Percentiles rank a stretch among this genome's conserved stretches.
Evolutionary conservation across 2,888 invertebrate genomes (phyloP).

Genomic region (Lepidochrysops patricia): DNA sequence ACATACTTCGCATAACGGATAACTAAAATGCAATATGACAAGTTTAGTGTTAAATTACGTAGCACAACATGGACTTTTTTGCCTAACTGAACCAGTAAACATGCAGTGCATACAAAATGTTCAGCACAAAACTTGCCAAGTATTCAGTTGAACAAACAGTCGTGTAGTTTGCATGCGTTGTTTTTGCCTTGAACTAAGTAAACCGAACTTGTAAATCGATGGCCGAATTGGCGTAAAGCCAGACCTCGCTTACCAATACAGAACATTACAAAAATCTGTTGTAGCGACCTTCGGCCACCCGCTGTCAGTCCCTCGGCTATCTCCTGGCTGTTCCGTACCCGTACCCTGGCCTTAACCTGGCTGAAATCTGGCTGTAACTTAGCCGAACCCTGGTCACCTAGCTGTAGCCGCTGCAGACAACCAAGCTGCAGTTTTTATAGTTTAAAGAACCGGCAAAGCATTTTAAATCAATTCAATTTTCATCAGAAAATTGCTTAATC

Average conservation of each 20-base stretch:
- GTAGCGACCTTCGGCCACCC: conserved; percentile 64
- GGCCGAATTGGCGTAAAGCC: conserved; percentile 63
- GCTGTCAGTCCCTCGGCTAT: too few species aligned
- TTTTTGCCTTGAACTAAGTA: conserved; percentile 44
- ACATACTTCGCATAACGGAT: too few species aligned
- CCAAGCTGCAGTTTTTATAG: not conserved
- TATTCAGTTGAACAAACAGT: not conserved
- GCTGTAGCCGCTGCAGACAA: too few species aligned
- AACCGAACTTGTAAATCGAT: conserved; percentile 68
- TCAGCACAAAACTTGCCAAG: not conserved
- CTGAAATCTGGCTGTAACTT: too few species aligned
- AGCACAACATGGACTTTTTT: not conserved
- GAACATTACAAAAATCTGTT: conserved; percentile 72
- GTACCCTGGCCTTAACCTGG: too few species aligned
- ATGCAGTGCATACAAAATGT: not conserved
- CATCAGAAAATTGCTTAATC: too few species aligned
- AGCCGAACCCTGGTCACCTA: too few species aligned
- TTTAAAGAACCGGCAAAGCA: too few species aligned
- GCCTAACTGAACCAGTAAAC: not conserved
- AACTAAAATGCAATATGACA: not conserved
- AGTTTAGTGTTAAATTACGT: not conserved
- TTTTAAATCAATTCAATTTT: too few species aligned
- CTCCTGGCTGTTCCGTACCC: too few species aligned
- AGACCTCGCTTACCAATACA: conserved; percentile 65
- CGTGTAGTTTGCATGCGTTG: conserved; percentile 21